Evolutionary conservation across 2,113 vertebrate genomes (phyloP).

Genomic region (Anarrhichthys ocellatus): DNA sequence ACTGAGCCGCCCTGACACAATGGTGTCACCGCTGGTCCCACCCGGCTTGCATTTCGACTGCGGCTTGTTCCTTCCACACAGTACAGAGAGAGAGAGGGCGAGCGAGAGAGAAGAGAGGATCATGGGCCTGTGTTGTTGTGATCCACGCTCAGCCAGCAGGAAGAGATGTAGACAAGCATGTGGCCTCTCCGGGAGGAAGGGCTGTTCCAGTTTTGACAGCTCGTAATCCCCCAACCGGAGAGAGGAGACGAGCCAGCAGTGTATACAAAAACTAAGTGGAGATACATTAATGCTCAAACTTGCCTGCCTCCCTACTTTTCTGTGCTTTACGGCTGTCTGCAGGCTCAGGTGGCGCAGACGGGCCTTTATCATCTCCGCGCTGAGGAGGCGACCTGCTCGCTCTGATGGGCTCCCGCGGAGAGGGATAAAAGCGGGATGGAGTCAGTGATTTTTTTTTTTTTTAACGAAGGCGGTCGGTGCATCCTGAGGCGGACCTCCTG

Average conservation of each 20-base stretch:
- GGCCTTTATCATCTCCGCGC: slow-evolving; percentile 10
- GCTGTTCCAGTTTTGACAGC: slow-evolving; percentile 33
- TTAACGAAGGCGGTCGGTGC: slow-evolving; percentile 44
- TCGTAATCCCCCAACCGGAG: slow-evolving; percentile 24
- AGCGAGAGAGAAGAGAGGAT: background rate
- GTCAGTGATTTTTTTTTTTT: slow-evolving; percentile 15
- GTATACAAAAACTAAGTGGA: background rate
- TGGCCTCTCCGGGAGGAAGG: slow-evolving; percentile 2
- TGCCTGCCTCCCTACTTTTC: background rate
- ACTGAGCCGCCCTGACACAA: slow-evolving; percentile 69
- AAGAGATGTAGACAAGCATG: slow-evolving; percentile 52
- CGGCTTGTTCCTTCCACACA: background rate
- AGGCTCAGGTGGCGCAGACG: background rate
- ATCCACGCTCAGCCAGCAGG: slow-evolving; percentile 37
- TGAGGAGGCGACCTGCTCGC: slow-evolving; percentile 6
- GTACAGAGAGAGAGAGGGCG: background rate
- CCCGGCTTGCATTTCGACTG: slow-evolving; percentile 32
- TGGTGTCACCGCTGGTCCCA: slow-evolving; percentile 57
- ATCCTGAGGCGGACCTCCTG: slow-evolving; percentile 45
- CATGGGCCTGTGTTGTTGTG: slow-evolving; percentile 53
- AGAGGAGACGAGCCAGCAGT: slow-evolving; percentile 11
- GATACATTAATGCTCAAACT: background rate
- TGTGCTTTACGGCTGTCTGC: slow-evolving; percentile 1
- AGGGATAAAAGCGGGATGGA: slow-evolving; percentile 16
- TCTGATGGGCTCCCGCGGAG: slow-evolving; percentile 10